Base-by-base conservation (phyloP, 37 sponge, comb jelly and placozoan species). In the Geodia barretti region DNA sequence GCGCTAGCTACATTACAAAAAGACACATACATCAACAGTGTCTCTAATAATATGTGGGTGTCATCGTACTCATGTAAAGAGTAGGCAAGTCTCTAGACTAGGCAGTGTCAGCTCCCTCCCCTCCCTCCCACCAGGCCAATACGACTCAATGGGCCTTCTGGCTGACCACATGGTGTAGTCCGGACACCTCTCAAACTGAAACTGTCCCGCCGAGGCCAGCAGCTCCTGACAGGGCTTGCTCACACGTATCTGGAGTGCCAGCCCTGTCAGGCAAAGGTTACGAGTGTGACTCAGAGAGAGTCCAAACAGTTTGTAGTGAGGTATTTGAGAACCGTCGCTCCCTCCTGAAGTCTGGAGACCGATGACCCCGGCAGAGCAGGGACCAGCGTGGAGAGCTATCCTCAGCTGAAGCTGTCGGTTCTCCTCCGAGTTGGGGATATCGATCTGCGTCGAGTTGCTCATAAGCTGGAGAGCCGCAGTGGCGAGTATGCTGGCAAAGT, bases 211-310 rank as follows among this genome's bases (percentile, higher is more conserved):
- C 2, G 41, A 20, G 9, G 39, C 29, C 11, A 93, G 73, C 37
- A 93, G 71, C 8, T 82, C 72, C 14, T 65, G 73, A 65, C 80
- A 86, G 35, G 64, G 64, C 21, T 86, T 79, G 42, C 94, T 93
- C 19, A 86, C 90, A 17, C 94, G 75, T 29, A 93, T 83, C 62
- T 93, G 94, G 74, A 93, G 76, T 28, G 94, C 84, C 31, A 93
- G 69, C 2, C 94, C 83, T 0, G 87, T 81, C 19, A 75, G 1
- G 69, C 84, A 93, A 24, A 93, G 78, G 29, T 75, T 86, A 3
- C 54, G 43, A 4, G 74, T 39, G 62, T 78, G 32, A 11, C 28
- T 75, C 71, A 76, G 41, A 21, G 89, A 66, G 54, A 69, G 54
- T 25, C 89, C 89, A 68, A 93, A 84, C 58, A 93, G 69, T 40